Evolutionary conservation across 2,113 vertebrate genomes (phyloP), one percentile per base, ranked within the genome.

Genomic region (Sceloporus undulatus): DNA sequence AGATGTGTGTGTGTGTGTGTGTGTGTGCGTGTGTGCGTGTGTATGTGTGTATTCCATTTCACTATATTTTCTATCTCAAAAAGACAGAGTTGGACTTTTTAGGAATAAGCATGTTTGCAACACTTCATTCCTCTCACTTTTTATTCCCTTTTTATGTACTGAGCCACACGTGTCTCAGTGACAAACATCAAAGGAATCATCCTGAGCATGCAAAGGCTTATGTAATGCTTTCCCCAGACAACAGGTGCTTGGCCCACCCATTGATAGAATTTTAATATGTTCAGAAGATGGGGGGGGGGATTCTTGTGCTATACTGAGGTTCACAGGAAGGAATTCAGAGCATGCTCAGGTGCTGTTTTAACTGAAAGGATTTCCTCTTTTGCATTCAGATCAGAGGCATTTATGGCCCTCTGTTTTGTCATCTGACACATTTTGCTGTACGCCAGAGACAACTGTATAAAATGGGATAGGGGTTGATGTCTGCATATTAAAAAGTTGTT

Each of bases 391-490:
- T 68, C 0, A 0, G 59, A 25, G 3, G 7, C 74, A 52, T 84
- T 91, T 79, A 87, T 65, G 87, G 89, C 4, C 40, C 84, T 87
- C 68, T 85, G 40, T 54, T 92, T 90, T 93, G 86, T 87, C 48
- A 18, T 86, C 29, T 8, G 40, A 86, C 56, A 85, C 87, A 85
- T 68, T 65, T 86, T 92, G 76, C 73, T 87, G 79, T 68, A 85
- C 40, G n/a, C 65, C 77, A 0, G 0, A 94, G 85, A 80, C 85
- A 38, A 1, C 52, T 18, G 9, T 34, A 0, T 10, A 70, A 79
- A 92, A 68, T 34, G 90, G 85, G 89, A 0, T 2, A 84, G 87
- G 48, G 54, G 23, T 82, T 85, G 90, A 74, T 2, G 5, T 80
- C 84, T 94, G 80, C 59, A 16, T 87, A 71, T 89, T 90, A 90